phyloP scores from a whole-genome alignment of 2,888 invertebrate species.

The Bembecia ichneumoniformis region DNA sequence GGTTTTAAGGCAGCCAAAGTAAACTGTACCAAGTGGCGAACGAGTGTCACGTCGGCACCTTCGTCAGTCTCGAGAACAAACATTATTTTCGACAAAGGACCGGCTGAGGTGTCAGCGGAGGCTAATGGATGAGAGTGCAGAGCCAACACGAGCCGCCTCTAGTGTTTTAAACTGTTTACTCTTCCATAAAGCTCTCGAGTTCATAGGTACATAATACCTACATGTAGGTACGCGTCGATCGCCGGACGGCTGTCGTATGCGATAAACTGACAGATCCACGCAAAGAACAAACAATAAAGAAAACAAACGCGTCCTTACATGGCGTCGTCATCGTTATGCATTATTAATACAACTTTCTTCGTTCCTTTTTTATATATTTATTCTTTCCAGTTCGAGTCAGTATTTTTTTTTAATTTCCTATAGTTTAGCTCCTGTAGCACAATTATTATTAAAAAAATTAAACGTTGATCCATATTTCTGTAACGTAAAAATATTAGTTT shows the following conservation, averaged over 20 bases:
- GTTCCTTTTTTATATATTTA: conserved; percentile 2
- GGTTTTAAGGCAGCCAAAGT: conserved; percentile 3
- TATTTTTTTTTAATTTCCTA: not conserved
- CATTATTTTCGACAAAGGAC: conserved; percentile 60
- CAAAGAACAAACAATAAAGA: conserved; percentile 20
- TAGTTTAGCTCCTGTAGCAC: too few species aligned
- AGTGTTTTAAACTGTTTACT: conserved; percentile 73
- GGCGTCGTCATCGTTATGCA: conserved; percentile 3
- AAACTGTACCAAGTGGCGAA: conserved; percentile 31
- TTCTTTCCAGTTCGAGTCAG: conserved; percentile 1
- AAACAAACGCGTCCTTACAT: not conserved
- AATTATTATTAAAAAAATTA: too few species aligned
- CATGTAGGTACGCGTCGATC: conserved; percentile 18
- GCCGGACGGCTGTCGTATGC: conserved; percentile 11
- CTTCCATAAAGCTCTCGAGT: conserved; percentile 68
- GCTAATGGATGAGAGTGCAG: conserved; percentile 70
- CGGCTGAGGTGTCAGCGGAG: conserved; percentile 57
- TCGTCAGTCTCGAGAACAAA: conserved; percentile 40
- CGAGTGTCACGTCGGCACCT: conserved; percentile 56
- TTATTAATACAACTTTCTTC: conserved; percentile 7
- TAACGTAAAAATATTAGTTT: too few species aligned
- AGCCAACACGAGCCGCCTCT: conserved; percentile 57
- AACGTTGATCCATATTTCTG: too few species aligned
- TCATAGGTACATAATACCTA: conserved; percentile 28
- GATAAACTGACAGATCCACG: not conserved